Conservation (phyloP, 1,140 invertebrate species). For the Pectinophora gossypiella region DNA sequence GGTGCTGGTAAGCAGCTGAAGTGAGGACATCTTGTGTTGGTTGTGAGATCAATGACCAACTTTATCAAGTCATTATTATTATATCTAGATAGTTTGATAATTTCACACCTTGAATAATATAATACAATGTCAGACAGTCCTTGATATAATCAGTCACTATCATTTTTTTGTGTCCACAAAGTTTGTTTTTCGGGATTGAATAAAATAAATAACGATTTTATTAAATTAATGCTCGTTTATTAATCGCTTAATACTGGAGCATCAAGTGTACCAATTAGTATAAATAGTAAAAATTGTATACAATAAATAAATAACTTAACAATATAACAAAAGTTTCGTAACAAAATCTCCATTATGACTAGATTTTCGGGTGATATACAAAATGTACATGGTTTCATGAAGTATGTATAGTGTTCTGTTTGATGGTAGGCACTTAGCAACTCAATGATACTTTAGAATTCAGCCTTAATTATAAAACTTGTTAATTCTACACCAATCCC, state of each 20-base stretch:
- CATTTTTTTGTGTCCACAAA: neutral
- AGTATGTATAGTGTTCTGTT: conserved; percentile 2
- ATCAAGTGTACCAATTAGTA: conserved; percentile 43
- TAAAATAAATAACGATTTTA: conserved; percentile 25
- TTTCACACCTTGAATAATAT: too few relatives aligned
- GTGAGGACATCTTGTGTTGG: too few relatives aligned
- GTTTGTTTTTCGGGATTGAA: conserved; percentile 4
- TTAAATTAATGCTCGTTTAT: conserved; percentile 52
- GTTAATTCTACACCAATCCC: neutral
- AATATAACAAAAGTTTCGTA: conserved; percentile 36
- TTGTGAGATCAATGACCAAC: too few relatives aligned
- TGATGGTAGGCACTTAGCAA: neutral
- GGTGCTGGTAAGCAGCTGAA: too few relatives aligned
- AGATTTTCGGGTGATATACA: conserved; percentile 24
- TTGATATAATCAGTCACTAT: neutral
- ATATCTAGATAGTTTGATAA: too few relatives aligned
- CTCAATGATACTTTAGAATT: too few relatives aligned
- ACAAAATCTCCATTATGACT: conserved; percentile 37
- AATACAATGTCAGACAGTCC: neutral
- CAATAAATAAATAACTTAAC: conserved; percentile 50
- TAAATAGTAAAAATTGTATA: conserved; percentile 59
- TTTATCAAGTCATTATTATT: too few relatives aligned
- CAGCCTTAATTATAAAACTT: neutral
- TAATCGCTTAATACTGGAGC: conserved; percentile 57
- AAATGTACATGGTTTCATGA: conserved; percentile 18